phyloP scores from a whole-genome alignment of 2,797 vertebrate genomes.

The Tokudaia muenninki region DNA sequence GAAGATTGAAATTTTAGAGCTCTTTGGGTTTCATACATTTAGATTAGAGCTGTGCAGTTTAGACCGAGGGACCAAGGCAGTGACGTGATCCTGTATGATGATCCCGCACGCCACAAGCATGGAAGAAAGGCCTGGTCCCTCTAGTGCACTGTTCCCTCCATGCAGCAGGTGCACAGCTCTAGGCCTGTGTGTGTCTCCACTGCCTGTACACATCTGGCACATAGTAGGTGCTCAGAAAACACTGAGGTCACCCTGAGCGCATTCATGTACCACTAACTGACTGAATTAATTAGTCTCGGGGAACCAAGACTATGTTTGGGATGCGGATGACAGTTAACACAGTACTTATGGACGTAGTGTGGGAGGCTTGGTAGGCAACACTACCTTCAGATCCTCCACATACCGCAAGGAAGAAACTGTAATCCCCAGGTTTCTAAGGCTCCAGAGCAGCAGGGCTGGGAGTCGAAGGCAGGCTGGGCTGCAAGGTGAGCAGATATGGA shows the following conservation, averaged over 20 bases:
- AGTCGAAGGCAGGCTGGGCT: background rate
- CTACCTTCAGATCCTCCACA: fast-evolving
- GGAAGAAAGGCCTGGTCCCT: fast-evolving
- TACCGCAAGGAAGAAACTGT: background rate
- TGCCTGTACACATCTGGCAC: background rate
- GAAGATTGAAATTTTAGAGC: background rate
- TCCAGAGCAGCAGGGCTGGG: background rate
- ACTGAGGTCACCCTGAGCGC: background rate
- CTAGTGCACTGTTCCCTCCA: background rate
- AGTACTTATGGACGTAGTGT: background rate
- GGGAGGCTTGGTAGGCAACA: fast-evolving
- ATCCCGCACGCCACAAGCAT: fast-evolving
- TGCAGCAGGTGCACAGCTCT: fast-evolving
- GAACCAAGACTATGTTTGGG: fast-evolving
- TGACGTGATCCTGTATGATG: fast-evolving
- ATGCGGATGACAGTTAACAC: fast-evolving
- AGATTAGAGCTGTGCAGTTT: background rate
- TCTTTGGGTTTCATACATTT: background rate
- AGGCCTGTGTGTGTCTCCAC: background rate
- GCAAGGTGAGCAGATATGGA: background rate
- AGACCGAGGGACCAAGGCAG: fast-evolving
- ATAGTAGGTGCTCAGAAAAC: background rate
- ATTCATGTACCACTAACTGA: fast-evolving
- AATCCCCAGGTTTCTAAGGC: background rate
- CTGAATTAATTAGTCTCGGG: fast-evolving